A percentile compares a stretch with the other conserved stretches of the same genome.
Conservation (phyloP, 2,888 invertebrate species). For the Drosophila phalerata region DNA sequence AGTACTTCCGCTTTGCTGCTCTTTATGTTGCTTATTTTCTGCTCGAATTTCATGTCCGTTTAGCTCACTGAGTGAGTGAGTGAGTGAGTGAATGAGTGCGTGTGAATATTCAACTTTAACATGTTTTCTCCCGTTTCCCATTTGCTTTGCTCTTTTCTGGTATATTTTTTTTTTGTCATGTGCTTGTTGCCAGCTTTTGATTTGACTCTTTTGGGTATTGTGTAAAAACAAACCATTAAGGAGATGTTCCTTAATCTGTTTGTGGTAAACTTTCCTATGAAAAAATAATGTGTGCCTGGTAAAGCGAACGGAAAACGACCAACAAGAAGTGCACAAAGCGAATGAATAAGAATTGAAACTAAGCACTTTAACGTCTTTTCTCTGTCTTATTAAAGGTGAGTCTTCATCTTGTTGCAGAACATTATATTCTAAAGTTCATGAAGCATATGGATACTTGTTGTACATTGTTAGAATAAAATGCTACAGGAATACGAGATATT, state of each 20-base stretch:
- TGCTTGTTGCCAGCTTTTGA: slow-evolving; percentile 15
- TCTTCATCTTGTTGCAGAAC: not conserved
- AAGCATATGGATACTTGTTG: too few relatives aligned
- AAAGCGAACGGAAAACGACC: not conserved
- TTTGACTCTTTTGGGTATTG: slow-evolving; percentile 40
- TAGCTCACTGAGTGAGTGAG: not conserved
- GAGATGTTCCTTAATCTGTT: slow-evolving; percentile 19
- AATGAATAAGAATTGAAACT: not conserved
- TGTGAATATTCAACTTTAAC: slow-evolving; percentile 24
- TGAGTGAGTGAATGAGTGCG: slow-evolving; percentile 10
- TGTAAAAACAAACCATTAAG: slow-evolving; percentile 35
- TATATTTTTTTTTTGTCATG: slow-evolving; percentile 21
- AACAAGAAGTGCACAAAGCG: not conserved
- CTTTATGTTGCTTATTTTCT: slow-evolving; percentile 55
- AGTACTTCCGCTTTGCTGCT: slow-evolving; percentile 58
- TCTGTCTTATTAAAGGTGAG: not conserved
- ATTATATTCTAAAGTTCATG: not conserved
- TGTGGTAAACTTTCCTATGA: not conserved
- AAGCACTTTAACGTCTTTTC: not conserved
- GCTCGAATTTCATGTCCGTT: slow-evolving; percentile 18
- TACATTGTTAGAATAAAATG: too few relatives aligned
- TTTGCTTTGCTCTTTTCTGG: not conserved
- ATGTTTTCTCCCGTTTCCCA: not conserved
- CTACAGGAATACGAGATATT: too few relatives aligned
- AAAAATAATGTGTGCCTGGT: not conserved